These are phyloP conservation scores for Moxostoma hubbsi DNA, from an alignment of 2,797 vertebrate species.

Conservation along the genomic window DNA sequence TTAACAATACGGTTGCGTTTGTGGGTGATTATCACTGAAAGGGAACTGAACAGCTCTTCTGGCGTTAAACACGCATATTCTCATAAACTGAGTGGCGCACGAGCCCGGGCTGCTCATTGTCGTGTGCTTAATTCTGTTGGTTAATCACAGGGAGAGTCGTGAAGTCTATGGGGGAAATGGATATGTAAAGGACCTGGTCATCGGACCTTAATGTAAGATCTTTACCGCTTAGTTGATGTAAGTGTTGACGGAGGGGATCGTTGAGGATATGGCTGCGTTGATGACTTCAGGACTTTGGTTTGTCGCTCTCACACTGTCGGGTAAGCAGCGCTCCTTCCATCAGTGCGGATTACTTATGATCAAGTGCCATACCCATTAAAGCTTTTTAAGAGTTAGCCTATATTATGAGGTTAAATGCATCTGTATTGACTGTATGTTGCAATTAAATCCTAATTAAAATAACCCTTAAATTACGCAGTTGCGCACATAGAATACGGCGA, in stretches of 20 bases:
- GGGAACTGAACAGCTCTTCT: neutral
- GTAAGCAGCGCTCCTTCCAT: constrained; percentile 6
- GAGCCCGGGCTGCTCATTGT: neutral
- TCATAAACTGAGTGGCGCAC: neutral
- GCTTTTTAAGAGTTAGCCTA: neutral
- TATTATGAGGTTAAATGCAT: neutral
- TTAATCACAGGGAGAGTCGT: neutral
- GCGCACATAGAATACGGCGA: neutral
- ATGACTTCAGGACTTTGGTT: constrained; percentile 40
- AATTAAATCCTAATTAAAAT: neutral
- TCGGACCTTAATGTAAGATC: constrained; percentile 13
- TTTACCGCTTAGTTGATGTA: neutral
- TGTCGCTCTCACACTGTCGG: constrained; percentile 34
- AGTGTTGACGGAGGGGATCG: constrained; percentile 16
- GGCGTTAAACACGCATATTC: neutral
- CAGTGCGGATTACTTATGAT: neutral
- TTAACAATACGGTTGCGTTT: constrained; percentile 1
- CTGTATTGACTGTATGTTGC: neutral
- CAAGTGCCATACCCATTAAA: neutral
- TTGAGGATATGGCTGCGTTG: constrained; percentile 23
- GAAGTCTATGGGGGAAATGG: constrained; percentile 20
- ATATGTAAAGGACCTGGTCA: constrained; percentile 17
- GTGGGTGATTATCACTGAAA: neutral
- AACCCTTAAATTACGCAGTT: neutral
- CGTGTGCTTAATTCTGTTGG: neutral